These are phyloP conservation scores for Cryptophagus acutangulus DNA, from an alignment of 2,888 invertebrate genomes.

Conservation along the genomic window DNA sequence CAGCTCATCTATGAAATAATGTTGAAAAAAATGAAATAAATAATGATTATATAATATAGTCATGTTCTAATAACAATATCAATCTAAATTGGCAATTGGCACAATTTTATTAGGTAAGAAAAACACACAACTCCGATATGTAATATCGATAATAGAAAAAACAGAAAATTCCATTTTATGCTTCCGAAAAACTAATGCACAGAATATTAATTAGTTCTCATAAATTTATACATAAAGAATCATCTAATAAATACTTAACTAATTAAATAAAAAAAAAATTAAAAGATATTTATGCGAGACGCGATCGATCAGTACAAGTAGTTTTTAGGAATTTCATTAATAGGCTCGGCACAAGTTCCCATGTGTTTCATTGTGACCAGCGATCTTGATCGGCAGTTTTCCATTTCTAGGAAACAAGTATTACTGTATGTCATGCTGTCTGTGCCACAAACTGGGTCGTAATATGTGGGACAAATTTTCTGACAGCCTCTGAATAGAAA, in stretches of 20 bases:
- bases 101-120: slow-evolving; percentile 18
- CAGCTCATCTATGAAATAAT: slow-evolving; percentile 22
- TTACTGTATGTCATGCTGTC: slow-evolving; percentile 91
- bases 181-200: slow-evolving; percentile 10
- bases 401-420: slow-evolving; percentile 85
- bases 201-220: slow-evolving; percentile 5
- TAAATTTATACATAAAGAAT: slow-evolving; percentile 1
- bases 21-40: slow-evolving; percentile 12
- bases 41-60: slow-evolving; percentile 9
- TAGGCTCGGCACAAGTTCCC: slow-evolving; percentile 80
- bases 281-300: not conserved
- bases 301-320: slow-evolving; percentile 74
- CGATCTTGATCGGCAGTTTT: slow-evolving; percentile 81
- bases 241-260: slow-evolving; percentile 6
- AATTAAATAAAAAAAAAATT: slow-evolving; percentile 6
- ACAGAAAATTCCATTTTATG: no score
- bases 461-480: slow-evolving; percentile 79
- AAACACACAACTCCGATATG: slow-evolving; percentile 10
- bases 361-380: slow-evolving; percentile 72
- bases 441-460: slow-evolving; percentile 89
- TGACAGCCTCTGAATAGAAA: slow-evolving; percentile 85
- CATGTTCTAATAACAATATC: no score
- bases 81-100: slow-evolving; percentile 25
- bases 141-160: slow-evolving; percentile 19
- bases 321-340: slow-evolving; percentile 79